Percentiles rank a stretch among this genome's conserved stretches.
phyloP scores from a whole-genome alignment of 2,797 vertebrate species.

The Aplochiton taeniatus region DNA sequence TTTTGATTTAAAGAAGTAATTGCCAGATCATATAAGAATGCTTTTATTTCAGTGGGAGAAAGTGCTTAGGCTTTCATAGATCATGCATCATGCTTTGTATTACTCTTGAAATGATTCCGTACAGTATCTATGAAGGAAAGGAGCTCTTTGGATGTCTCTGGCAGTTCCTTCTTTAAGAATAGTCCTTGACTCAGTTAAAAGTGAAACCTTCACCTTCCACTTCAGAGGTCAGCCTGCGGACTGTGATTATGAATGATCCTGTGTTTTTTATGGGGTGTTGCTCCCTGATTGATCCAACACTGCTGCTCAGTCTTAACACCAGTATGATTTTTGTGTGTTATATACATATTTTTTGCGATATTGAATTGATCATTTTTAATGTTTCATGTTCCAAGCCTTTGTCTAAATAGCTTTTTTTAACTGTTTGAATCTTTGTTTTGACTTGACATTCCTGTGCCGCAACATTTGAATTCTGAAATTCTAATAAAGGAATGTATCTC shows the following conservation, averaged over 20 bases:
- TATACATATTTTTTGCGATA: constrained; percentile 26
- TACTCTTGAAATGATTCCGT: no score
- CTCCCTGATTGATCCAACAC: constrained; percentile 84
- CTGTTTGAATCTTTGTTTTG: constrained; percentile 72
- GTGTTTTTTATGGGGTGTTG: constrained; percentile 65
- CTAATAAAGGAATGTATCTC: constrained; percentile 87
- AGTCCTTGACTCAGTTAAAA: no score
- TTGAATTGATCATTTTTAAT: constrained; percentile 54
- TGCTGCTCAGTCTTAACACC: constrained; percentile 73
- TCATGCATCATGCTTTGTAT: no score
- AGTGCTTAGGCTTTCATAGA: no score
- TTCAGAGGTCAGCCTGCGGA: constrained; percentile 57
- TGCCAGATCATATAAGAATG: no score
- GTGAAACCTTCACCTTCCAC: background rate
- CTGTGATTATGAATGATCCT: constrained; percentile 75
- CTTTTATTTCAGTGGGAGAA: no score
- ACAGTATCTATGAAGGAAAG: no score
- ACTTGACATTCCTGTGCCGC: constrained; percentile 86
- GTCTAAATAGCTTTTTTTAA: constrained; percentile 58
- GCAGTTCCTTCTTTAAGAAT: no score
- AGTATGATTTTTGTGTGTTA: constrained; percentile 48
- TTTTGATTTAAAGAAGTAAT: no score
- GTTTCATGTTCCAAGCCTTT: constrained; percentile 58
- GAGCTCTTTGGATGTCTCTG: no score
- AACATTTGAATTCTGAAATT: constrained; percentile 72